phyloP scores from a whole-genome alignment of 92 coral and sea anemone genomes.

The Palythoa heliodiscus region DNA sequence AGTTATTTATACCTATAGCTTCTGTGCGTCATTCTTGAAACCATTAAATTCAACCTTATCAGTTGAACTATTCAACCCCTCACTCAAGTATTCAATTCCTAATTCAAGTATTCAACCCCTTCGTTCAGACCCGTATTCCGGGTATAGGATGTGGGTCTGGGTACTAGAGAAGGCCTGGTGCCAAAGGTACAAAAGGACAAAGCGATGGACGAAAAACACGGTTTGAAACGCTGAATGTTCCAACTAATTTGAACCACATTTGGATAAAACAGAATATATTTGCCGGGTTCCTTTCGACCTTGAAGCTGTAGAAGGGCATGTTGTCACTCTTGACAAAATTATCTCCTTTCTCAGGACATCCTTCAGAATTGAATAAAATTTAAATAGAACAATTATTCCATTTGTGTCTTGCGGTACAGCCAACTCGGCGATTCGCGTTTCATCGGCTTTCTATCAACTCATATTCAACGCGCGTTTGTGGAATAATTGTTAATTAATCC shows the following conservation, averaged over 20 bases:
- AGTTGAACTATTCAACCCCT: not conserved
- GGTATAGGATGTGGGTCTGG: not conserved
- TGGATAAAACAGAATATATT: slow-evolving; percentile 37
- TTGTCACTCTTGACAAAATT: slow-evolving; percentile 47
- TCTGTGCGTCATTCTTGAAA: too few species aligned
- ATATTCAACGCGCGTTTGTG: too few species aligned
- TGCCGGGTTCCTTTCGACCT: slow-evolving; percentile 47
- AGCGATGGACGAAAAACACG: slow-evolving; percentile 31
- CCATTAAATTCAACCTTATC: too few species aligned
- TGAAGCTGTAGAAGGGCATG: slow-evolving; percentile 48
- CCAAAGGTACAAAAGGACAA: slow-evolving; percentile 25
- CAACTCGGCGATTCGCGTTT: too few species aligned
- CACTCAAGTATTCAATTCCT: not conserved
- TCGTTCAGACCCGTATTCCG: not conserved
- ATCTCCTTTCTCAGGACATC: slow-evolving; percentile 40
- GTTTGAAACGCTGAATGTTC: slow-evolving; percentile 35
- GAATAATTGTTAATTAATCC: too few species aligned
- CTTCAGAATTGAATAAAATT: not conserved
- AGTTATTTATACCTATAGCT: too few species aligned
- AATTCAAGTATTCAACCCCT: not conserved
- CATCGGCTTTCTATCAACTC: too few species aligned
- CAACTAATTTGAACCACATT: slow-evolving; percentile 31
- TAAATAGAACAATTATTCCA: too few species aligned
- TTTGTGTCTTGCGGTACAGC: too few species aligned
- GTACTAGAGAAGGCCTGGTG: slow-evolving; percentile 35